Conservation (phyloP, 2,113 vertebrate species). For the Hemichromis elongatus region DNA sequence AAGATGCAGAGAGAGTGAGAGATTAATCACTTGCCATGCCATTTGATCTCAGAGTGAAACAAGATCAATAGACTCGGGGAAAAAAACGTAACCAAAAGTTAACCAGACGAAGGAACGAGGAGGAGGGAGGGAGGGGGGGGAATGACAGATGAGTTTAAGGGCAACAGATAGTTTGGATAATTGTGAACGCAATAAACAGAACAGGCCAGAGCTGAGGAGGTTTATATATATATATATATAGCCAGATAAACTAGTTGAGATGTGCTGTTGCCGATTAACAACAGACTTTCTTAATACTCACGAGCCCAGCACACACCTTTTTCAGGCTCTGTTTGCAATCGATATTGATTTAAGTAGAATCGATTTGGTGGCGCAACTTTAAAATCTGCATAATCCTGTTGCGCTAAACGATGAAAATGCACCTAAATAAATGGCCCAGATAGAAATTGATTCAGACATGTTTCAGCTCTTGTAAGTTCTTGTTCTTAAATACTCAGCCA, state of each 20-base stretch:
- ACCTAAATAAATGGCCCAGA: background rate
- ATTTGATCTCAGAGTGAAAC: conserved; percentile 68
- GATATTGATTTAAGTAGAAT: conserved; percentile 62
- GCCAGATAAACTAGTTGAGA: conserved; percentile 26
- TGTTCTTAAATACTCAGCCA: conserved; percentile 10
- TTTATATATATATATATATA: background rate
- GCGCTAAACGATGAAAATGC: conserved; percentile 14
- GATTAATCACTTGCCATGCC: conserved; percentile 67
- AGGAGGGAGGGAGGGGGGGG: background rate
- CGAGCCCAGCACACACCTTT: background rate
- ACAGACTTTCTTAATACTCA: conserved; percentile 12
- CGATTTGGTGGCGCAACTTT: conserved; percentile 41
- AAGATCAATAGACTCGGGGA: conserved; percentile 59
- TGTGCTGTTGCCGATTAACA: conserved; percentile 32
- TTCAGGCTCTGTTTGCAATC: conserved; percentile 42
- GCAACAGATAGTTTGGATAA: conserved; percentile 29
- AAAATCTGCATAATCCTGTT: conserved; percentile 36
- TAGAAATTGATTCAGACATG: conserved; percentile 14
- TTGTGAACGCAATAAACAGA: conserved; percentile 19
- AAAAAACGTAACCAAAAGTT: conserved; percentile 44
- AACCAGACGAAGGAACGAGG: conserved; percentile 18
- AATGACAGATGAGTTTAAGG: conserved; percentile 7
- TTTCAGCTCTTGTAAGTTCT: conserved; percentile 19
- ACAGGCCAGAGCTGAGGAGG: background rate
- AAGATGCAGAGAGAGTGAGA: conserved; percentile 55